phyloP scores from a whole-genome alignment of 2,113 vertebrate species.

The Pelvicachromis taeniatus region DNA sequence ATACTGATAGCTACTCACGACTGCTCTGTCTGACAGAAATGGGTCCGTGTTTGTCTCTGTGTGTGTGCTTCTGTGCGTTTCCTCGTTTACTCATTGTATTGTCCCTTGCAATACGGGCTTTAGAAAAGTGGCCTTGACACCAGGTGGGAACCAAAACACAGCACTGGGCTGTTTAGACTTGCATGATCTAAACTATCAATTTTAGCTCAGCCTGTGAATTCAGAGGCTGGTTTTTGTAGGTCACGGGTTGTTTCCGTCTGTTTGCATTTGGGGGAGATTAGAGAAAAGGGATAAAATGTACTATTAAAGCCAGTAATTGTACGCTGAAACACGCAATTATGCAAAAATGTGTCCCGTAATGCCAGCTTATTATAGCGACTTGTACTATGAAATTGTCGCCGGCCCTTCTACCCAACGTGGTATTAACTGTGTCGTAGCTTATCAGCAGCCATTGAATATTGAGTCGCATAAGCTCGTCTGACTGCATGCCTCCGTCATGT shows the following conservation, averaged over 20 bases:
- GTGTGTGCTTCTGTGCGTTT: not conserved
- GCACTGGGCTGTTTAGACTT: not conserved
- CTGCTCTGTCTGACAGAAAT: slow-evolving; percentile 10
- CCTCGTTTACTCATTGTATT: not conserved
- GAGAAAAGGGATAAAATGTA: not conserved
- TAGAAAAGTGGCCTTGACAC: slow-evolving; percentile 4
- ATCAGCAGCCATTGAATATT: slow-evolving; percentile 1
- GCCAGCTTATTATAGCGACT: not conserved
- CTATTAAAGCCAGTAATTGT: not conserved
- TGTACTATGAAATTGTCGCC: slow-evolving; percentile 12
- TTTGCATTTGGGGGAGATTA: not conserved
- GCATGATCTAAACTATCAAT: slow-evolving; percentile 13
- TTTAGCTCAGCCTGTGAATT: slow-evolving; percentile 8
- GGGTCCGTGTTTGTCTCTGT: not conserved
- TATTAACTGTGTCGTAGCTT: slow-evolving; percentile 2
- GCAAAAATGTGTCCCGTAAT: not conserved
- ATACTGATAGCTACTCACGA: slow-evolving; percentile 40
- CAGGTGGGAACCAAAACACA: slow-evolving; percentile 17
- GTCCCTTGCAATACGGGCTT: not conserved
- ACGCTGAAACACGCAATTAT: not conserved
- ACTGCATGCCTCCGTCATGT: not conserved
- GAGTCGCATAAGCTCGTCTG: not conserved
- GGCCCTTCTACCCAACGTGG: not conserved
- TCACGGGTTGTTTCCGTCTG: not conserved
- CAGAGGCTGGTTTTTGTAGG: not conserved